phyloP scores from a whole-genome alignment of 2,113 vertebrate genomes.

The Hemicordylus capensis region DNA sequence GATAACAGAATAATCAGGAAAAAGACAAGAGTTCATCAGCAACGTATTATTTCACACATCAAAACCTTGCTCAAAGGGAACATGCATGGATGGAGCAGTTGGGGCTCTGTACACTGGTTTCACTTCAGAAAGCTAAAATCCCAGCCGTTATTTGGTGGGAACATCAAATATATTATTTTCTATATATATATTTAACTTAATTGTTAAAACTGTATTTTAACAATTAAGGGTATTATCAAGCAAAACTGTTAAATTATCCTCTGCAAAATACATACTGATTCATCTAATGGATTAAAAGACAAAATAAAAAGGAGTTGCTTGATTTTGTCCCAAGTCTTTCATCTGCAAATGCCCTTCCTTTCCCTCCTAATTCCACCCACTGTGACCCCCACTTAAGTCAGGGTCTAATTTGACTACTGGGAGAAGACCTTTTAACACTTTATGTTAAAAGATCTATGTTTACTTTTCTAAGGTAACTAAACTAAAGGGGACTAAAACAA shows the following conservation, averaged over 20 bases:
- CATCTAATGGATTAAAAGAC: too few relatives aligned
- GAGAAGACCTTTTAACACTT: neutral
- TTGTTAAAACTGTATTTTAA: too few relatives aligned
- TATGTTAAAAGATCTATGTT: neutral
- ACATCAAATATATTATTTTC: too few relatives aligned
- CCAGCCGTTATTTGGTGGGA: neutral
- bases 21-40: conserved; percentile 29
- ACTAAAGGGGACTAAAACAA: neutral
- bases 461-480: neutral
- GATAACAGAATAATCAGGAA: conserved; percentile 34
- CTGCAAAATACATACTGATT: neutral
- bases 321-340: neutral
- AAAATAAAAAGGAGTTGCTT: neutral
- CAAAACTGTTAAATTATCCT: neutral
- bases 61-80: neutral
- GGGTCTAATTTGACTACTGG: neutral
- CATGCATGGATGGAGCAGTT: neutral
- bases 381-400: neutral
- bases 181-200: too few relatives aligned
- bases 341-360: neutral
- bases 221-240: too few relatives aligned
- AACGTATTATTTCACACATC: neutral
- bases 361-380: neutral
- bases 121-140: neutral
- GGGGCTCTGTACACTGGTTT: neutral